These are phyloP conservation scores for Eleginops maclovinus DNA, from an alignment of 2,113 vertebrate species.

Conservation along the genomic window DNA sequence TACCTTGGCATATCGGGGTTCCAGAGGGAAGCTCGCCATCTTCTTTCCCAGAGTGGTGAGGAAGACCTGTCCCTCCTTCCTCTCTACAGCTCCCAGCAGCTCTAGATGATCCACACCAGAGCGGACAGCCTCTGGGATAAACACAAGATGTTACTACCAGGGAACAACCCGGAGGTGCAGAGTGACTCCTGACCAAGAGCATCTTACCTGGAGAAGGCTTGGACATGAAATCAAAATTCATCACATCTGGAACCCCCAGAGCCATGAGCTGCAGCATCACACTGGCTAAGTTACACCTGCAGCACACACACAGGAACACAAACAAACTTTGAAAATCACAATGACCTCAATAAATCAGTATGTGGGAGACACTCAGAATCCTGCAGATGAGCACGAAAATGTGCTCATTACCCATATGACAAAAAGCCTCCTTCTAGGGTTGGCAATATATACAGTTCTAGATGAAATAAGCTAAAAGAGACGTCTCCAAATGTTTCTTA, in stretches of 20 bases:
- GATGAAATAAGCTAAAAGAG: no score
- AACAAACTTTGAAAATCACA: slow-evolving; percentile 37
- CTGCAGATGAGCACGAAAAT: background rate
- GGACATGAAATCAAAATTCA: slow-evolving; percentile 98
- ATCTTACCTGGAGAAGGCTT: slow-evolving; percentile 93
- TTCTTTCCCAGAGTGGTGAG: slow-evolving; percentile 93
- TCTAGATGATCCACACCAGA: slow-evolving; percentile 91
- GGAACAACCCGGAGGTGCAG: background rate
- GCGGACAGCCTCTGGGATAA: slow-evolving; percentile 87
- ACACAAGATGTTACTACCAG: background rate
- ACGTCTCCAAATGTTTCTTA: no score
- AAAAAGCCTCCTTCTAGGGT: background rate
- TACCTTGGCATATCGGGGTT: slow-evolving; percentile 95
- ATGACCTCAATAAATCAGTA: slow-evolving; percentile 23
- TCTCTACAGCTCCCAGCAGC: slow-evolving; percentile 91
- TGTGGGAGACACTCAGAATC: background rate
- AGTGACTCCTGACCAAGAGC: background rate
- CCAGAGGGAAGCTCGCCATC: slow-evolving; percentile 96
- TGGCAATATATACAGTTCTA: no score
- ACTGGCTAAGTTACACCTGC: slow-evolving; percentile 92
- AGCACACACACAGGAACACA: background rate
- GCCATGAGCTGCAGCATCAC: slow-evolving; percentile 95
- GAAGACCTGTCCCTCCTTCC: slow-evolving; percentile 84
- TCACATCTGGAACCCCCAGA: slow-evolving; percentile 90
- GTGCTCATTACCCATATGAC: background rate